A percentile compares a stretch with the other conserved stretches of the same genome.
phyloP scores from a whole-genome alignment of 2,797 vertebrate species.

The Cheracebus regulus region DNA sequence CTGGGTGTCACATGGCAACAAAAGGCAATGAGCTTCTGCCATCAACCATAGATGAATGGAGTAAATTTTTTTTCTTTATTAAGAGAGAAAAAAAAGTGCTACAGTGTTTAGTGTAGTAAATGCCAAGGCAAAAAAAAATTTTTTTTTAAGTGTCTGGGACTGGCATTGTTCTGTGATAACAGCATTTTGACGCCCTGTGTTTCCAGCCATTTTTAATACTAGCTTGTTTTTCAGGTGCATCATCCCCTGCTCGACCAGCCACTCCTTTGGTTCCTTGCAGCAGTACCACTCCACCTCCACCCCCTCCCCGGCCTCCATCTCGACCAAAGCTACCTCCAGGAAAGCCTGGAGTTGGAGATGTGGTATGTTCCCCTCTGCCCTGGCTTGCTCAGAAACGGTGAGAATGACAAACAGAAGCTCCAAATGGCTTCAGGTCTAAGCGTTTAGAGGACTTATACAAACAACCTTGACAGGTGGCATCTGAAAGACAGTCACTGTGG shows the following conservation, averaged over 20 bases:
- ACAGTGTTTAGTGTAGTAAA: neutral
- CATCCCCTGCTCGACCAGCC: slow-evolving; percentile 93
- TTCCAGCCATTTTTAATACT: neutral
- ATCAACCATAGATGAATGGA: slow-evolving; percentile 46
- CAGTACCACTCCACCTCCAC: slow-evolving; percentile 90
- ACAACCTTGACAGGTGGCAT: neutral
- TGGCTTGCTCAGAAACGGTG: neutral
- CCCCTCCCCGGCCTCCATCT: slow-evolving; percentile 93
- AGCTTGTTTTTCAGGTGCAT: slow-evolving; percentile 88
- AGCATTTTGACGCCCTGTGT: fast-evolving
- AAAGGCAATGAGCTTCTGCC: slow-evolving; percentile 58
- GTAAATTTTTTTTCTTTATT: slow-evolving; percentile 64
- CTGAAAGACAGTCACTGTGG: neutral
- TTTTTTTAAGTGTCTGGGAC: neutral
- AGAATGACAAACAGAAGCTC: neutral
- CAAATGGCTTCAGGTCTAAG: neutral
- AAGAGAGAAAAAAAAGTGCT: neutral
- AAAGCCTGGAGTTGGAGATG: slow-evolving; percentile 91
- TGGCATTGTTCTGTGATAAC: fast-evolving
- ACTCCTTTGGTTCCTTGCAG: slow-evolving; percentile 91
- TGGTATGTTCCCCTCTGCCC: slow-evolving; percentile 86
- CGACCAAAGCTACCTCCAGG: slow-evolving; percentile 95
- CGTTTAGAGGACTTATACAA: no score
- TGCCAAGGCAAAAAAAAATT: neutral
- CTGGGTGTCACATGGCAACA: slow-evolving; percentile 65